phyloP scores from a whole-genome alignment of 2,888 invertebrate genomes.

The Ormyrus nitidulus region DNA sequence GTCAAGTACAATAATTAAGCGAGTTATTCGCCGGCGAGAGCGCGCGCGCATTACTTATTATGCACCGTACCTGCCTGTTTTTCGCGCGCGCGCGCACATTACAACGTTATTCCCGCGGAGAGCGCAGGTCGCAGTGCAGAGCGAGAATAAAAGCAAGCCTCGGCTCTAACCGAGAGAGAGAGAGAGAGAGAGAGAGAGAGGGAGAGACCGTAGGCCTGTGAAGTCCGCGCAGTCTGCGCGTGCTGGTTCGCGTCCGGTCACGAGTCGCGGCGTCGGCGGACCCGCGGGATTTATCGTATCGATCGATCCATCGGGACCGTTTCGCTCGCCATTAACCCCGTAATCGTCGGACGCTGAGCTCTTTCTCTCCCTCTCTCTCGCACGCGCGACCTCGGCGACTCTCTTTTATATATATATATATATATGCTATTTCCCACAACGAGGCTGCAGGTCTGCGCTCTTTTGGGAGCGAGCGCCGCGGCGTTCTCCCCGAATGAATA shows the following conservation, averaged over 20 bases:
- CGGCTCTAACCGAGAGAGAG: neutral
- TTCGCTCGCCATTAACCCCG: slow-evolving; percentile 60
- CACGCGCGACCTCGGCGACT: slow-evolving; percentile 29
- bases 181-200: neutral
- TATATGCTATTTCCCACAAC: slow-evolving; percentile 40
- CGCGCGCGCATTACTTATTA: too few relatives aligned
- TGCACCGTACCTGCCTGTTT: too few relatives aligned
- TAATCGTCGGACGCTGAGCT: slow-evolving; percentile 57
- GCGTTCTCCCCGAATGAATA: slow-evolving; percentile 27
- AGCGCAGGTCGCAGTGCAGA: neutral
- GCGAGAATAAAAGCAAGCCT: neutral
- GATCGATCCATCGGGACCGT: slow-evolving; percentile 59
- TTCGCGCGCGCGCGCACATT: too few relatives aligned
- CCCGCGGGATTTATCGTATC: slow-evolving; percentile 60
- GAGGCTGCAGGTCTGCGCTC: slow-evolving; percentile 45
- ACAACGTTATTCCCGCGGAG: too few relatives aligned
- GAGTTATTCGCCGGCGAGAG: too few relatives aligned
- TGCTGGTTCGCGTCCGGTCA: slow-evolving; percentile 56
- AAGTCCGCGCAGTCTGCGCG: slow-evolving; percentile 5
- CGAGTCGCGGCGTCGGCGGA: slow-evolving; percentile 55
- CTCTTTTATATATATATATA: slow-evolving; percentile 29
- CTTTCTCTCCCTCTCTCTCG: slow-evolving; percentile 26
- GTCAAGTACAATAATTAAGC: too few relatives aligned
- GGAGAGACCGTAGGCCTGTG: neutral
- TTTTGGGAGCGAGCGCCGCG: slow-evolving; percentile 42